Conservation (phyloP, 2,888 invertebrate species). For the Metacarcinus magister region DNA sequence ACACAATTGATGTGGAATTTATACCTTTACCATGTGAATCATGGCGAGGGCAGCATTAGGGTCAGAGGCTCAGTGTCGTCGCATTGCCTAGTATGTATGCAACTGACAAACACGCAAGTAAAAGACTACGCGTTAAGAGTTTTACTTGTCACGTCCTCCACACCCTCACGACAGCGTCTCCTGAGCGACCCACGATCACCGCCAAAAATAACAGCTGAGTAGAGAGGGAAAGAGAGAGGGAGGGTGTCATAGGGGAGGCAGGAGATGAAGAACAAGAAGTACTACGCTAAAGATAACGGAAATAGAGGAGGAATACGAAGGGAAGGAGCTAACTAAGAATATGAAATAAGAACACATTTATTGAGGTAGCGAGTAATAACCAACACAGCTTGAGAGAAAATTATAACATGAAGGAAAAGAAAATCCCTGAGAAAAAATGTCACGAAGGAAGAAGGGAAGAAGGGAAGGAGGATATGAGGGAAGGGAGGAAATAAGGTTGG, state of each 20-base stretch:
- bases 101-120: neutral
- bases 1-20: too few species aligned
- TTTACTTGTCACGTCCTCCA: conserved; percentile 16
- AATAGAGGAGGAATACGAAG: neutral
- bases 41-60: neutral
- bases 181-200: neutral
- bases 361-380: neutral
- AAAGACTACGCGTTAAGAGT: neutral
- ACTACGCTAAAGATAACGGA: conserved; percentile 8
- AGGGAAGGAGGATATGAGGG: neutral
- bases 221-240: neutral
- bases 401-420: neutral
- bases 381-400: neutral
- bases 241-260: neutral
- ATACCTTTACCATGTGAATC: too few species aligned
- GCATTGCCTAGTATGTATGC: neutral
- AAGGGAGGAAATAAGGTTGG: neutral
- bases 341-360: neutral
- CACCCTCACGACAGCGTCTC: neutral
- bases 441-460: neutral
- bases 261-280: neutral
- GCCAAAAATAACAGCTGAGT: conserved; percentile 47
- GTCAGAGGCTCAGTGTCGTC: neutral
- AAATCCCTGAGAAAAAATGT: neutral
- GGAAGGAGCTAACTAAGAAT: neutral